Evolutionary conservation across 2,113 vertebrate genomes (phyloP).

Genomic region (Neomonachus schauinslandi): DNA sequence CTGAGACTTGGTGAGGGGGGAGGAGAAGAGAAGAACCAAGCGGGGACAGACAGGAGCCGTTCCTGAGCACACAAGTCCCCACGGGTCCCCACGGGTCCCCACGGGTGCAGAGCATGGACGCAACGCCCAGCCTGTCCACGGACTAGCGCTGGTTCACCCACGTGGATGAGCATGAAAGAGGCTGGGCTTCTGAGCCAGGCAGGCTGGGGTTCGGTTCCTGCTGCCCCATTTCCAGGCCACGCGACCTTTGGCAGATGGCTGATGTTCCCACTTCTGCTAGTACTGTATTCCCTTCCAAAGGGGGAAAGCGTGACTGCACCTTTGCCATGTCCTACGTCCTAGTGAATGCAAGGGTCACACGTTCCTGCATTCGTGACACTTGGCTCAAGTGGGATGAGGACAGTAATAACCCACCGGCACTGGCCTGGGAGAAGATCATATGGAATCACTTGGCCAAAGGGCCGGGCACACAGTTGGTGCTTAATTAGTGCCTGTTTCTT

Average conservation of each 20-base stretch:
- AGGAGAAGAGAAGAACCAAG: not conserved
- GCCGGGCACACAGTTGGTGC: not conserved
- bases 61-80: not conserved
- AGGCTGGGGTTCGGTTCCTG: not conserved
- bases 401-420: not conserved
- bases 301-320: not conserved
- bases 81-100: not conserved
- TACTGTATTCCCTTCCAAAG: not conserved
- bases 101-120: fast-evolving
- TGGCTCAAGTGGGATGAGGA: not conserved
- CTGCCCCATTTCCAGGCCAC: not conserved
- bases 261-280: not conserved
- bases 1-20: slow-evolving; percentile 54
- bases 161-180: fast-evolving
- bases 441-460: not conserved
- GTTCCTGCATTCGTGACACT: not conserved
- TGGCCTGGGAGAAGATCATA: not conserved
- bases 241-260: not conserved
- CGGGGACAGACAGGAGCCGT: not conserved
- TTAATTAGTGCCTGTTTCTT: not conserved
- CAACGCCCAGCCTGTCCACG: not conserved
- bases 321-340: fast-evolving
- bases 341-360: not conserved
- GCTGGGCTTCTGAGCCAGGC: not conserved
- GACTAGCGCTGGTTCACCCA: not conserved